A percentile compares a stretch with the other conserved stretches of the same genome.
These are phyloP conservation scores for Ichneumoninae sp. DNA, from an alignment of 2,888 invertebrate genomes.

Conservation along the genomic window DNA sequence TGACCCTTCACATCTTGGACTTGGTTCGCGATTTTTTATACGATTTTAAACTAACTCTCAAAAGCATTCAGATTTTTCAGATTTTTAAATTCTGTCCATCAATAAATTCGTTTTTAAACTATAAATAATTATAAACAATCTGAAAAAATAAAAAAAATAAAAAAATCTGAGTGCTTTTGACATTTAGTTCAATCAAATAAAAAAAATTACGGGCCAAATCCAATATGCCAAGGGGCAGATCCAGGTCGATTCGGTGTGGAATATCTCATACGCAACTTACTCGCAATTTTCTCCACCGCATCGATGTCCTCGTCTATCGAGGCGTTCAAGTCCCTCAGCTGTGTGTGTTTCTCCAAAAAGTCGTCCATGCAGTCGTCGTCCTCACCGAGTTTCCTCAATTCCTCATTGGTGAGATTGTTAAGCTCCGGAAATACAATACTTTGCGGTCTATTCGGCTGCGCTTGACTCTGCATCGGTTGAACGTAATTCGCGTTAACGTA, in stretches of 20 bases:
- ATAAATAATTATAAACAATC: too few species aligned
- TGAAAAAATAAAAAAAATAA: too few species aligned
- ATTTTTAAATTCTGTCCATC: too few species aligned
- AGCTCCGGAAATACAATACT: slow-evolving; percentile 85
- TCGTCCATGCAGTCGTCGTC: slow-evolving; percentile 91
- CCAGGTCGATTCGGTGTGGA: background rate
- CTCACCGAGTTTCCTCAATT: slow-evolving; percentile 89
- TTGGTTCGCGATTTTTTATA: too few species aligned
- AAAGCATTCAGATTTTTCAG: too few species aligned
- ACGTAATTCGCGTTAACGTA: slow-evolving; percentile 78
- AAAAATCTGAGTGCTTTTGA: too few species aligned
- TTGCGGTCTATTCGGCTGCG: slow-evolving; percentile 76
- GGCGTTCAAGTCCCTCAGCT: slow-evolving; percentile 88
- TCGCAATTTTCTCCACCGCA: slow-evolving; percentile 89
- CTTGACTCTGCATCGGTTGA: slow-evolving; percentile 71
- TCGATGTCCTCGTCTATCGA: slow-evolving; percentile 90
- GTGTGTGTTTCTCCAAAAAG: slow-evolving; percentile 89
- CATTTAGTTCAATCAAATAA: too few species aligned
- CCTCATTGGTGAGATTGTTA: slow-evolving; percentile 86
- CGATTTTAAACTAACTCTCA: too few species aligned
- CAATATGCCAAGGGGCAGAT: too few species aligned
- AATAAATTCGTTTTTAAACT: too few species aligned
- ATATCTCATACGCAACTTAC: slow-evolving; percentile 81
- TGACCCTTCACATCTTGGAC: too few species aligned
- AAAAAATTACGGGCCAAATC: background rate